Evolutionary conservation across 2,888 invertebrate species (phyloP), one percentile per base, ranked within the genome.

Genomic region (Mesoligia furuncula): DNA sequence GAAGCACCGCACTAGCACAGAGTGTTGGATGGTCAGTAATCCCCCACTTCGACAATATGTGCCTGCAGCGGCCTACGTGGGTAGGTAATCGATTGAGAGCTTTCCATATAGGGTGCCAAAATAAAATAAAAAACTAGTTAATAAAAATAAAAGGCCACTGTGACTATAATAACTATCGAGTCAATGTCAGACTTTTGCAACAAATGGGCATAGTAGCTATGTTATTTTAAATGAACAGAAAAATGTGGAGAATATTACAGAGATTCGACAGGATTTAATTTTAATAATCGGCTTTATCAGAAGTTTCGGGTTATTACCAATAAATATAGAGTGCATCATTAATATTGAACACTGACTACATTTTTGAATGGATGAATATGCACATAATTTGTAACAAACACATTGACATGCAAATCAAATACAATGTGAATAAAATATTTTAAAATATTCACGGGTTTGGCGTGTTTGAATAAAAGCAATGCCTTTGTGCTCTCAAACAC

Each of bases 261-360:
- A 31, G 1, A 31, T 42, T 36, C 7, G 36, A 36, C 36, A 36
- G 6, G 36, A 36, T 36, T 6, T 36, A 36, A 36, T 36, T 36
- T 36, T 6, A 36, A 36, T 36, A 36, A 6, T 6, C 48, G 0
- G n/a, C 9, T 42, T 31, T 31, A 1, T 39, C 31, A 51, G 1
- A 20, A 20, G 15, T 57, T 59, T 59, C 7, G 3, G 11, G 36
- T 36, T 54, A 57, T 61, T 45, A 54, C 42, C 42, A 61, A 74
- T 81, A 61, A 36, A 66, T 51, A 8, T 61, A 67, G 15, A 74
- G 66, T 36, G 51, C 17, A 31, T 24, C 45, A 81, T 81, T 66
- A 66, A 66, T 54, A 81, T 81, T 74, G 75, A 79, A 54, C 51
- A 66, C 48, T n/a, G 59, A 1, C 27, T n/a, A 70, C 42, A 59